Conservation (phyloP, 2,797 vertebrate species). For the Acrossocheilus wenchowensis region DNA sequence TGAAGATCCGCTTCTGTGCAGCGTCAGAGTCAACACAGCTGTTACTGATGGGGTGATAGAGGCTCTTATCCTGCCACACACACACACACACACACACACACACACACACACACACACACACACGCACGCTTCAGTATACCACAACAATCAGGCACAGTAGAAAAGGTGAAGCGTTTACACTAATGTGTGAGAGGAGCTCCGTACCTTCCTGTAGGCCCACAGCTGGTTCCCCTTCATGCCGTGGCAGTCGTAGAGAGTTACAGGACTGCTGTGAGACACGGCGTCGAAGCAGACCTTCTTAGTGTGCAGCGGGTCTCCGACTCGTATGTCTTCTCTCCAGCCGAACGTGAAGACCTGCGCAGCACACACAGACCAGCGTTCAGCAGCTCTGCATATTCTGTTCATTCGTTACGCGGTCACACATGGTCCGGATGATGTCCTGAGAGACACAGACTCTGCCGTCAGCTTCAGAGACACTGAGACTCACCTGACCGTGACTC, state of each 20-base stretch:
- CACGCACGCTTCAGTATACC: not conserved
- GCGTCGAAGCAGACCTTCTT: slow-evolving; percentile 95
- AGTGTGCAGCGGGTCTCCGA: slow-evolving; percentile 92
- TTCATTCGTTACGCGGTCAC: accelerated
- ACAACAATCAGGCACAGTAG: not conserved
- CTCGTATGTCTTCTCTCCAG: slow-evolving; percentile 93
- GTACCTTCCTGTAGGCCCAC: slow-evolving; percentile 89
- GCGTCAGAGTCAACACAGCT: slow-evolving; percentile 90
- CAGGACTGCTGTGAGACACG: slow-evolving; percentile 89
- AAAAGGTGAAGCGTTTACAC: not conserved
- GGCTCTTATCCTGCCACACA: slow-evolving; percentile 83
- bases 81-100: not conserved
- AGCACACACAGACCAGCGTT: no score
- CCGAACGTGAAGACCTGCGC: slow-evolving; percentile 91
- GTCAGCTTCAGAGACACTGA: not conserved
- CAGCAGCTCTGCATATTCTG: not conserved
- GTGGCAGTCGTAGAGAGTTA: slow-evolving; percentile 95
- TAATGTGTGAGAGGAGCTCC: not conserved
- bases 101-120: no score
- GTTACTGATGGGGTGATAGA: slow-evolving; percentile 91
- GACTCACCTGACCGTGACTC: slow-evolving; percentile 90
- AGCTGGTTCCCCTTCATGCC: slow-evolving; percentile 98
- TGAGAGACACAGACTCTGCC: not conserved
- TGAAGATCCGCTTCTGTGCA: slow-evolving; percentile 87
- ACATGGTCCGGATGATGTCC: not conserved